These are phyloP conservation scores for Amblyjoppa proteus DNA, from an alignment of 2,888 invertebrate species.

Conservation along the genomic window DNA sequence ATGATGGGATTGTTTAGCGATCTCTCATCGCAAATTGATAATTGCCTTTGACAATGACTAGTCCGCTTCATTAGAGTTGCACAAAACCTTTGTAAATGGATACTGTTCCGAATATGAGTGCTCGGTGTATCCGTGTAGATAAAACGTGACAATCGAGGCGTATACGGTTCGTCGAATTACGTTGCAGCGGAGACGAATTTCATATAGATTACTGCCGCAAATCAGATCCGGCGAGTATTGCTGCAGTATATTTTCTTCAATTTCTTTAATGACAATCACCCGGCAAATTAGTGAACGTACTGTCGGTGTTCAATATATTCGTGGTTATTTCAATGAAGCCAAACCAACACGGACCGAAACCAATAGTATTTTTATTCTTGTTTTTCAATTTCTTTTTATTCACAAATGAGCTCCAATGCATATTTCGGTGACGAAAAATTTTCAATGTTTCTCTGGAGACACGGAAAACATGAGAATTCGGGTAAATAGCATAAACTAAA, in stretches of 20 bases:
- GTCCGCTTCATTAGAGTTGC: constrained; percentile 13
- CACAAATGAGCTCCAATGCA: not conserved
- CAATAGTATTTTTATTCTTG: no score
- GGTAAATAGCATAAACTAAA: not conserved
- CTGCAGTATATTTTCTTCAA: not conserved
- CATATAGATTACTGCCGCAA: not conserved
- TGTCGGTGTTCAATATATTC: not conserved
- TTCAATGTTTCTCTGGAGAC: not conserved
- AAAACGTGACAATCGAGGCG: constrained; percentile 20
- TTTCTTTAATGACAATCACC: not conserved
- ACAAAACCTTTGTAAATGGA: not conserved
- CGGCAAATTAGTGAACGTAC: not conserved
- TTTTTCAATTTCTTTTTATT: not conserved
- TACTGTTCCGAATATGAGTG: not conserved
- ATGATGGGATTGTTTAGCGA: constrained; percentile 14
- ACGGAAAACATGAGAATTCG: not conserved
- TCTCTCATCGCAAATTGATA: constrained; percentile 2
- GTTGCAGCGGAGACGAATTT: not conserved
- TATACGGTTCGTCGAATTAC: not conserved
- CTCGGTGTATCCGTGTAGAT: not conserved
- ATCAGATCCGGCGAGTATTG: not conserved
- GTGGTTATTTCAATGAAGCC: not conserved
- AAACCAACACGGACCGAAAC: not conserved
- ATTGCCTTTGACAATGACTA: constrained; percentile 22
- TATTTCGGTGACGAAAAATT: not conserved